Base-by-base conservation (phyloP, 2,888 invertebrate genomes). In the Orthonychiurus folsomi region DNA sequence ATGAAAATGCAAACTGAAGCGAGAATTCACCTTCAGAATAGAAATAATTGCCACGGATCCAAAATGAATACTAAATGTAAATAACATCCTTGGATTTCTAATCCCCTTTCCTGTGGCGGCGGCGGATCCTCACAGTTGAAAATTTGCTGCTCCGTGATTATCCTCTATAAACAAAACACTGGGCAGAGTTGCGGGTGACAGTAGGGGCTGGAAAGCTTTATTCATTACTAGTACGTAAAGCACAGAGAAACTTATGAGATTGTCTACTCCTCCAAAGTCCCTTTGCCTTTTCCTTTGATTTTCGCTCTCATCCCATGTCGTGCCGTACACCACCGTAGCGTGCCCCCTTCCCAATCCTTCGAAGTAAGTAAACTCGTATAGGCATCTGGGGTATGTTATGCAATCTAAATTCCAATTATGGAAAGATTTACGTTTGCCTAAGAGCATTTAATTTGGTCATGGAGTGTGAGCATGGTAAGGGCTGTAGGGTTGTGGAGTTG, bases 331-430 rank as follows among this genome's bases (percentile, higher is more conserved):
- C 9, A 9, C 37, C 15, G 37, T 37, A n/a, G n/a, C n/a, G n/a
- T n/a, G n/a, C n/a, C n/a, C n/a, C n/a, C 37, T 37, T 15, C 15
- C 15, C 37, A 37, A 5, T 37, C 37, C 37, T 37, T 37, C 37
- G 37, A 37, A 37, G 37, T 37, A 37, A 37, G 37, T 37, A 37
- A 37, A 37, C 37, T 5, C 37, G 37, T 37, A 37, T 37, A 37
- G 37, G 37, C 37, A 37, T 37, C 37, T 37, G 37, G 37, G 37
- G 37, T 37, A 37, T 37, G 37, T 37, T 37, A 37, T 37, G 59
- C 47, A 59, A 59, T 59, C 59, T 59, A 59, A 59, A 59, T 59
- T 59, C 59, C 59, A 59, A 59, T 59, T 59, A 59, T 59, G 59
- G 59, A 50, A 25, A 59, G 59, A 59, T 59, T 59, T 59, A 59